Evolutionary conservation across 2,888 invertebrate species (phyloP).

Genomic region (Melanchra persicariae): DNA sequence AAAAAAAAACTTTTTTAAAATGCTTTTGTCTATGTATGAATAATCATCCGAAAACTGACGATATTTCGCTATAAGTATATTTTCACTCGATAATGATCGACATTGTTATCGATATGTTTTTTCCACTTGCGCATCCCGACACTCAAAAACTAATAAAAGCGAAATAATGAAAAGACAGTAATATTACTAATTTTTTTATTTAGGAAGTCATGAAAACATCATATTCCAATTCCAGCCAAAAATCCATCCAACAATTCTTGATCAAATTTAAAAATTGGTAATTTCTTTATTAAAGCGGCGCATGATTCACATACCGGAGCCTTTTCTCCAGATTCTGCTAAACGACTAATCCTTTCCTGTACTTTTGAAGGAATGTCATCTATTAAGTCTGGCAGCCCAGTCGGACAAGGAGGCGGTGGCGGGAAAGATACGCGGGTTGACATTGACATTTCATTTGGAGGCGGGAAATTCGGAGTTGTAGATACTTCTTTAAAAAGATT

Average conservation of each 20-base stretch:
- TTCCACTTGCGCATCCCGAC: no score
- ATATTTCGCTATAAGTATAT: no score
- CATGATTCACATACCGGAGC: slow-evolving; percentile 38
- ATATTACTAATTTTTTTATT: slow-evolving; percentile 20
- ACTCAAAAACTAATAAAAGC: no score
- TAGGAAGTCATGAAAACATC: background rate
- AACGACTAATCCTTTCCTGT: slow-evolving; percentile 53
- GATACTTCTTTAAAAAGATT: slow-evolving; percentile 38
- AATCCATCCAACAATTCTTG: slow-evolving; percentile 73
- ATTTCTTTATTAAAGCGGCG: slow-evolving; percentile 42
- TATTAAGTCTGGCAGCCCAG: slow-evolving; percentile 68
- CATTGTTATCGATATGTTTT: no score
- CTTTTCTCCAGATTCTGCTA: slow-evolving; percentile 34
- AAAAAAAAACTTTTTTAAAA: no score
- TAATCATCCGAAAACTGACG: no score
- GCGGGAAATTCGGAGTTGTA: slow-evolving; percentile 18
- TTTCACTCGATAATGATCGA: no score
- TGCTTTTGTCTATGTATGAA: no score
- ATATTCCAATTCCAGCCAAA: slow-evolving; percentile 69
- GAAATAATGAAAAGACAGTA: background rate
- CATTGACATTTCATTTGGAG: slow-evolving; percentile 44
- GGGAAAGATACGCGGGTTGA: slow-evolving; percentile 45
- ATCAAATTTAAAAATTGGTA: slow-evolving; percentile 70
- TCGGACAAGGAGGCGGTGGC: slow-evolving; percentile 57
- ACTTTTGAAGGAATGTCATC: slow-evolving; percentile 64